These are phyloP conservation scores for Eumaeus atala DNA, from an alignment of 1,140 invertebrate genomes.

Conservation along the genomic window DNA sequence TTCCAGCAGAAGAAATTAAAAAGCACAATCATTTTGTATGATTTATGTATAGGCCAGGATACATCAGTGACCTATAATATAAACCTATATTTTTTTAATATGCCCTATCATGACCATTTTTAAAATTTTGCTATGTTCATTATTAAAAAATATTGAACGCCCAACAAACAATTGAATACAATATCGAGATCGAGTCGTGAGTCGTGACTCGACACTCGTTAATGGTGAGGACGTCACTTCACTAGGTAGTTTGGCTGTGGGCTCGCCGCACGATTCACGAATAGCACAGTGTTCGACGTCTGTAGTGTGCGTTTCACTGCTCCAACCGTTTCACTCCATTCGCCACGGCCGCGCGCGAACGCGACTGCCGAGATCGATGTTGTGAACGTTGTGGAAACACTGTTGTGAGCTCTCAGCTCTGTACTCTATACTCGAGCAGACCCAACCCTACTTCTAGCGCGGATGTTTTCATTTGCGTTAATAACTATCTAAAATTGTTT, in stretches of 20 bases:
- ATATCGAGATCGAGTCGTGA: constrained; percentile 29
- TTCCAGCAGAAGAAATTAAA: too few species aligned
- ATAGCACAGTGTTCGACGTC: constrained; percentile 25
- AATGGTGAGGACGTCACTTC: constrained; percentile 35
- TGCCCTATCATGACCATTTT: too few species aligned
- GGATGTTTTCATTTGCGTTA: constrained; percentile 39
- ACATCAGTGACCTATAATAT: too few species aligned
- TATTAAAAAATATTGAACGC: neutral
- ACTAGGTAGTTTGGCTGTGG: constrained; percentile 26
- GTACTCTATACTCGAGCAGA: constrained; percentile 27
- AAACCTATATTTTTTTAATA: too few species aligned
- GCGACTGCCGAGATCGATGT: constrained; percentile 64
- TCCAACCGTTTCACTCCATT: constrained; percentile 54
- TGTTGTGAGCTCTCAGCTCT: constrained; percentile 44
- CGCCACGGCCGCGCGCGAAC: constrained; percentile 56
- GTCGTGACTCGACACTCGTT: constrained; percentile 17
- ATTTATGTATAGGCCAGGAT: too few species aligned
- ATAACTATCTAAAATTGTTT: constrained; percentile 19
- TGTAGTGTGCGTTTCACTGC: constrained; percentile 11
- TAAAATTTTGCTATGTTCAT: too few species aligned
- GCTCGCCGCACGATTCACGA: constrained; percentile 36
- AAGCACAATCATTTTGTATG: too few species aligned
- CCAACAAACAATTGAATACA: neutral
- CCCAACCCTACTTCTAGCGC: constrained; percentile 46
- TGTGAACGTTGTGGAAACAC: constrained; percentile 53